Percentiles rank a stretch among this genome's conserved stretches.
These are phyloP conservation scores for Megalurothrips usitatus DNA, from an alignment of 2,888 invertebrate species.

Conservation along the genomic window DNA sequence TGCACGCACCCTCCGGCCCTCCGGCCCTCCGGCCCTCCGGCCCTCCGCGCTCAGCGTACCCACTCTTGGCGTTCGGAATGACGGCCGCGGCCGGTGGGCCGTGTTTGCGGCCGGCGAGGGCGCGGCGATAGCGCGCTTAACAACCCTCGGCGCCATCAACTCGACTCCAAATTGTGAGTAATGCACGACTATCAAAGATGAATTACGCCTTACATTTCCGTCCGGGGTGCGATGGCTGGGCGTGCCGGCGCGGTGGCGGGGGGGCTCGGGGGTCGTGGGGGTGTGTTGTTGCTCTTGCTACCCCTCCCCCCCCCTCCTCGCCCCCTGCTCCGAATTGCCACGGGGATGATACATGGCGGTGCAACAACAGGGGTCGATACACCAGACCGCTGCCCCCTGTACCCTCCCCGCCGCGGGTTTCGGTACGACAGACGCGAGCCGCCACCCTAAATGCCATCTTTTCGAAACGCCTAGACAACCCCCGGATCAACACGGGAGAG, in stretches of 20 bases:
- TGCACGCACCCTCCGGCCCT: too few relatives aligned
- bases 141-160: not conserved
- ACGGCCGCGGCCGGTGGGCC: not conserved
- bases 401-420: too few relatives aligned
- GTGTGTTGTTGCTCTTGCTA: not conserved
- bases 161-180: conserved; percentile 7
- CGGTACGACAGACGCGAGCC: too few relatives aligned
- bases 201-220: conserved; percentile 18
- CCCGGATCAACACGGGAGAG: too few relatives aligned
- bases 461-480: too few relatives aligned
- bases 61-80: too few relatives aligned
- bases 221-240: not conserved
- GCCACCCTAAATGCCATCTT: too few relatives aligned
- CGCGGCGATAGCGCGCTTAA: not conserved
- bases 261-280: not conserved
- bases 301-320: not conserved
- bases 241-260: not conserved
- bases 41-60: too few relatives aligned
- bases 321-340: not conserved
- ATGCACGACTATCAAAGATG: conserved; percentile 17
- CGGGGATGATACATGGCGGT: conserved; percentile 7
- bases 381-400: not conserved
- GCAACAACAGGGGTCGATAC: conserved; percentile 25
- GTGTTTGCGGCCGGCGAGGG: not conserved
- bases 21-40: too few relatives aligned